Percentiles rank a stretch among this genome's conserved stretches.
These are phyloP conservation scores for Borostomias antarcticus DNA, from an alignment of 2,797 vertebrate genomes.

Conservation along the genomic window DNA sequence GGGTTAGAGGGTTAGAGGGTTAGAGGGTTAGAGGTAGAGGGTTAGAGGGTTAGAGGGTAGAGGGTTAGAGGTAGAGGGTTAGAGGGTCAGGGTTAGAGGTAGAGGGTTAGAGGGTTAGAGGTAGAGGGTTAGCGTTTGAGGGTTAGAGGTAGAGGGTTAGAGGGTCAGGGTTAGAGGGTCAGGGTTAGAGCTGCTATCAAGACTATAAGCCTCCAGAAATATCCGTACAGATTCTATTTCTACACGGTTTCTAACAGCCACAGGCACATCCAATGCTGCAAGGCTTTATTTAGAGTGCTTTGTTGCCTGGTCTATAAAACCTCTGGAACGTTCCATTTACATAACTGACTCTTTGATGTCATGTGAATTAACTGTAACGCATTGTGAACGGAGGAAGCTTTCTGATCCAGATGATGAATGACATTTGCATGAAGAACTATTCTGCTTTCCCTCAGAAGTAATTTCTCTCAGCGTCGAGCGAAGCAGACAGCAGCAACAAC, in stretches of 20 bases:
- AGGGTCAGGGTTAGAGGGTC: not conserved
- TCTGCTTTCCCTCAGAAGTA: slow-evolving; percentile 36
- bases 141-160: not conserved
- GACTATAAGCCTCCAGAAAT: slow-evolving; percentile 20
- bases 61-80: too few species aligned
- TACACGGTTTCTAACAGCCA: slow-evolving; percentile 19
- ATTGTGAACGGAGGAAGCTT: slow-evolving; percentile 17
- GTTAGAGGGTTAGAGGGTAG: not conserved
- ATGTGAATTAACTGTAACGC: slow-evolving; percentile 15
- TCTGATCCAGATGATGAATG: slow-evolving; percentile 28
- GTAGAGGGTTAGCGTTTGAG: not conserved
- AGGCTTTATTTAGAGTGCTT: slow-evolving; percentile 20
- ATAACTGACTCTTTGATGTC: too few species aligned
- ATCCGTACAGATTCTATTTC: slow-evolving; percentile 30
- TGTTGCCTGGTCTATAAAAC: not conserved
- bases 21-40: not conserved
- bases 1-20: too few species aligned
- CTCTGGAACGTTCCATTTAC: slow-evolving; percentile 1
- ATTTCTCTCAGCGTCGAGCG: slow-evolving; percentile 43
- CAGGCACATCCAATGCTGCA: not conserved
- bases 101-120: not conserved
- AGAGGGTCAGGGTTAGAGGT: not conserved
- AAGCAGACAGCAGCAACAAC: slow-evolving; percentile 61
- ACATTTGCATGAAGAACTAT: slow-evolving; percentile 41
- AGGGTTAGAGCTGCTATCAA: slow-evolving; percentile 23